Evolutionary conservation across 2,113 vertebrate species (phyloP), one percentile per base, ranked within the genome.

Genomic region (Thalassarche chlororhynchos): DNA sequence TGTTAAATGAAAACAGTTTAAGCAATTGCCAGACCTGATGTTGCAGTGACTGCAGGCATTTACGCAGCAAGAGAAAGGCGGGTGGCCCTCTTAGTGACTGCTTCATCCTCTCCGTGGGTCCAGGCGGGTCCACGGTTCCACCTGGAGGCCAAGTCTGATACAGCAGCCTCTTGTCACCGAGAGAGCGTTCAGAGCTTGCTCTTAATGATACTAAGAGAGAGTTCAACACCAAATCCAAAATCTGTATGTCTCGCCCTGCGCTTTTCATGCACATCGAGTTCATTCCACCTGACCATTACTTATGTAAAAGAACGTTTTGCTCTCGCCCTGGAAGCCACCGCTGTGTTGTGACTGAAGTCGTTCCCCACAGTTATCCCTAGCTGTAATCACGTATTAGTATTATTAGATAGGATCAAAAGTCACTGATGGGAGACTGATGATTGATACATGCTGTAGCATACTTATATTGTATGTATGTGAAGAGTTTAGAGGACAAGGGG

Each of bases 171-270:
- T 46, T 11, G 14, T 3, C 72, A 7, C 46, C 1, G 15, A 26
- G 36, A 9, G 15, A 1, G 24, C 5, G 0, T 10, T 26, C 34
- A 7, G 25, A 17, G 28, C 51, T 29, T 6, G 26, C 25, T 32
- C 51, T 58, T 13, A 0, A 0, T 2, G 13, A 2, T 31, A 2
- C 3, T 11, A 2, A 55, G 65, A 10, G 8, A 1, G 10, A 10
- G 10, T 4, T 40, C 14, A 3, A 3, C 9, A 3, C 2, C n/a
- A 1, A 12, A 14, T 3, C 31, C 32, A 2, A 31, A 25, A 24
- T 8, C n/a, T 2, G 13, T 6, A 1, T 3, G 17, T 1, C 7
- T 1, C 26, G 21, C 34, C 26, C 64, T 16, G 42, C 0, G 4
- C 66, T 18, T 54, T 10, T 20, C 40, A 1, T 0, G 10, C 17